Evolutionary conservation across 1,140 invertebrate genomes (phyloP).

Genomic region (Parasteatoda tepidariorum): DNA sequence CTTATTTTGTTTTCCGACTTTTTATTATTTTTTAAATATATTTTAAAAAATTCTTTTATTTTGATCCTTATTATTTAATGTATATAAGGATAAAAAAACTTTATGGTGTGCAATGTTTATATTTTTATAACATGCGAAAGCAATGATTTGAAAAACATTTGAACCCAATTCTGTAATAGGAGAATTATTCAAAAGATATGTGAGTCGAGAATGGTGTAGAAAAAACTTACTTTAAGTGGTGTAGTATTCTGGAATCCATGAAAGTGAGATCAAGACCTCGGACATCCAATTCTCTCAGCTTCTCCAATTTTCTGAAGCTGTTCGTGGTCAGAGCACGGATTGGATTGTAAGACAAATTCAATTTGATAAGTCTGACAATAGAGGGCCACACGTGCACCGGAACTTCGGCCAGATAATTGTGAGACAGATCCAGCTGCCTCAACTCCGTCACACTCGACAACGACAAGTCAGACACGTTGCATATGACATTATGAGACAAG

Average conservation of each 20-base stretch:
- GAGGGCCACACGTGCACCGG: conserved; percentile 62
- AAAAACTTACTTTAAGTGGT: conserved; percentile 60
- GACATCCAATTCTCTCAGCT: conserved; percentile 62
- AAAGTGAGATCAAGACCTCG: conserved; percentile 61
- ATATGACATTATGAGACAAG: conserved; percentile 57
- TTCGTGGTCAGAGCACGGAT: conserved; percentile 59
- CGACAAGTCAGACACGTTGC: conserved; percentile 49
- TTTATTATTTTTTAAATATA: no score
- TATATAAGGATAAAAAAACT: no score
- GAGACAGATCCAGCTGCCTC: conserved; percentile 61
- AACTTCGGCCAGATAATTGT: conserved; percentile 62
- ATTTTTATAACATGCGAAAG: no score
- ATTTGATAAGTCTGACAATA: conserved; percentile 26
- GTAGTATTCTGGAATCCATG: conserved; percentile 62
- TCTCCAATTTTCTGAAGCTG: conserved; percentile 60
- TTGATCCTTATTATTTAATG: no score
- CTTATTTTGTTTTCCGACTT: no score
- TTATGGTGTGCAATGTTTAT: no score
- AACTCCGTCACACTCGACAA: conserved; percentile 50
- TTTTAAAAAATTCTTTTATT: no score
- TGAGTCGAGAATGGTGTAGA: no score
- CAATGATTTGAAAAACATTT: no score
- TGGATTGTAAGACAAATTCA: conserved; percentile 62
- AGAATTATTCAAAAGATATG: no score
- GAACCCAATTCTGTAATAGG: no score